Conservation (phyloP, 2,888 invertebrate species). For the Sussaba pulchella region DNA sequence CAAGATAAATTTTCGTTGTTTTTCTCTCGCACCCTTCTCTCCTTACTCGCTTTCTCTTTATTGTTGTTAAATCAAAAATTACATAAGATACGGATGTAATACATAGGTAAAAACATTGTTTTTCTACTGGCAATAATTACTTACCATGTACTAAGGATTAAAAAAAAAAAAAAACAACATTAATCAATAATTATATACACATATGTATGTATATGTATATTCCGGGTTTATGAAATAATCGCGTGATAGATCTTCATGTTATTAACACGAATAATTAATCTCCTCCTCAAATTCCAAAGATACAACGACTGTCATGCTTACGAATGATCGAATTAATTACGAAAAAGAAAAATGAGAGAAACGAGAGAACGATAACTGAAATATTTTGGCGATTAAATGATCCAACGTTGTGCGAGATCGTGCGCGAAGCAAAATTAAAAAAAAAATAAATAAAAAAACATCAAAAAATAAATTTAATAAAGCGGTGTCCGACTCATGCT, state of each 20-base stretch:
- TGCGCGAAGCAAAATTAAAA: constrained; percentile 53
- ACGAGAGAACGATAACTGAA: constrained; percentile 14
- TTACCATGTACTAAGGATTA: constrained; percentile 62
- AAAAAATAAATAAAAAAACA: constrained; percentile 1
- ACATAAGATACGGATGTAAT: constrained; percentile 75
- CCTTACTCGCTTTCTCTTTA: constrained; percentile 75
- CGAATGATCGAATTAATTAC: background rate
- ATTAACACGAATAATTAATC: constrained; percentile 4
- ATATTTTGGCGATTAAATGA: background rate
- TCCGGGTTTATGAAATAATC: background rate
- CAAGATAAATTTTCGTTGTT: constrained; percentile 66
- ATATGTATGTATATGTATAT: background rate
- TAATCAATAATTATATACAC: background rate
- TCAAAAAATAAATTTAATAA: too few relatives aligned
- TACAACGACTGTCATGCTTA: constrained; percentile 27
- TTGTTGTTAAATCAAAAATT: constrained; percentile 78
- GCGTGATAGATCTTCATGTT: constrained; percentile 10
- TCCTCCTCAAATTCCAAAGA: constrained; percentile 3
- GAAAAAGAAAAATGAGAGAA: constrained; percentile 3
- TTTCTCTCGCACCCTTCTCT: constrained; percentile 59
- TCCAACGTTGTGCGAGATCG: constrained; percentile 39
- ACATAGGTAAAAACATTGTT: constrained; percentile 75
- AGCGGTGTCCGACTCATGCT: constrained; percentile 27
- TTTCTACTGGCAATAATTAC: constrained; percentile 65
- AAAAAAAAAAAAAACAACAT: constrained; percentile 59